Evolutionary conservation across 92 coral and sea anemone species (phyloP), one percentile per base, ranked within the genome.

Genomic region (Hydrozoanthus gracilis): DNA sequence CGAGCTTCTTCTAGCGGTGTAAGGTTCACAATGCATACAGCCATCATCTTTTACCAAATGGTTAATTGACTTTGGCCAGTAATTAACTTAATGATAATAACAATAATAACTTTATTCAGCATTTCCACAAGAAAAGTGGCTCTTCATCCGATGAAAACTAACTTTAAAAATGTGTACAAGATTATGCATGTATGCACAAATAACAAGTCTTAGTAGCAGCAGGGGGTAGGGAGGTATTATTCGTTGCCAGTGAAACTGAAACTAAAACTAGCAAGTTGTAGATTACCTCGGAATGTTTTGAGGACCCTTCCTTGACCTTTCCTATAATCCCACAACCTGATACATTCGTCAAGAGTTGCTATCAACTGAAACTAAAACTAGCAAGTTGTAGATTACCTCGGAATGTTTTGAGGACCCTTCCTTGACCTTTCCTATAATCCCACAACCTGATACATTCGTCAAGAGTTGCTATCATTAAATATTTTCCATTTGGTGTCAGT

Each of bases 371-470:
- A 71, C 44, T 39, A 45, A 3, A 12, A 45, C 13, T 13, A 3
- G 10, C 0, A 44, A 72, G 10, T 11, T 72, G 11, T 39, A 16
- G 10, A 79, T 11, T 85, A 91, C 94, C 92, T 88, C 88, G 69
- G 48, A 88, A 91, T 46, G 89, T 71, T 60, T 85, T 91, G 44
- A 85, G 27, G 18, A 88, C 52, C 18, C 92, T 88, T 68, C 92
- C 94, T 48, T 91, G 92, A 1, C 94, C 94, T 12, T 66, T 91
- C 83, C 89, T 91, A 86, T 91, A 91, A 52, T 91, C 94, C 94
- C 92, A 91, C 76, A 91, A 55, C 64, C 84, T 79, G 45, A 91
- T 52, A 39, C 49, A 72, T 44, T 88, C 86, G 69, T 91, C 94
- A 35, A 88, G 91, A 75, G 92, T 88, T 79, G 92, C 87, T 82